These are phyloP conservation scores for Ptilorrhoa leucosticta DNA, from an alignment of 2,113 vertebrate species.

Conservation along the genomic window DNA sequence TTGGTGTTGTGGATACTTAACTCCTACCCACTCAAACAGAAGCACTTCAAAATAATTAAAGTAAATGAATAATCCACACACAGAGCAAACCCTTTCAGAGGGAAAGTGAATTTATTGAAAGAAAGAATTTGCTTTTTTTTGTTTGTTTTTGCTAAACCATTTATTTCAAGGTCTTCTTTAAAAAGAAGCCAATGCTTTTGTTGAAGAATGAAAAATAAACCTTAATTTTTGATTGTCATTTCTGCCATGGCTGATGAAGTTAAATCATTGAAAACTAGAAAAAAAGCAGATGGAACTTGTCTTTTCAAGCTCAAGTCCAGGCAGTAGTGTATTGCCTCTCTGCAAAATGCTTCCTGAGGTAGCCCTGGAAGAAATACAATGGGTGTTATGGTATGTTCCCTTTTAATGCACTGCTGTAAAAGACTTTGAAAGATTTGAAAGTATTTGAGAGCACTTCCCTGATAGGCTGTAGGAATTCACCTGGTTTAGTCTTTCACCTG, in stretches of 20 bases:
- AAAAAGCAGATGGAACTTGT: neutral
- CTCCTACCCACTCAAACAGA: neutral
- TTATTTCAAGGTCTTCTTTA: conserved; percentile 32
- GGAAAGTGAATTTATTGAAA: conserved; percentile 7
- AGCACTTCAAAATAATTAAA: conserved; percentile 45
- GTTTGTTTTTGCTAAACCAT: neutral
- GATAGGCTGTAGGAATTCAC: neutral
- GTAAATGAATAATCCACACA: conserved; percentile 30
- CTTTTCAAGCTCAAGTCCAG: neutral
- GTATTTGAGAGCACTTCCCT: neutral
- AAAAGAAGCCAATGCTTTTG: neutral
- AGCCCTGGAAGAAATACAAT: neutral
- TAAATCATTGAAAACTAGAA: neutral
- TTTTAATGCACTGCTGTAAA: neutral
- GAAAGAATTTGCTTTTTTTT: neutral
- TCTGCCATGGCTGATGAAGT: neutral
- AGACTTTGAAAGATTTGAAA: neutral
- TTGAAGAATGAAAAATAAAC: neutral
- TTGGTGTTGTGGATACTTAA: conserved; percentile 25
- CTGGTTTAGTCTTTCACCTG: conserved; percentile 17
- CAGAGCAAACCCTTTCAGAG: conserved; percentile 6
- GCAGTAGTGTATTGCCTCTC: neutral
- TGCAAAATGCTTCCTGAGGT: neutral
- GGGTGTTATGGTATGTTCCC: neutral
- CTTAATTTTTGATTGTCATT: neutral